Base-by-base conservation (phyloP, 30 jellyfish, hydroid and myxozoan genomes). In the Cassiopea xamachana region DNA sequence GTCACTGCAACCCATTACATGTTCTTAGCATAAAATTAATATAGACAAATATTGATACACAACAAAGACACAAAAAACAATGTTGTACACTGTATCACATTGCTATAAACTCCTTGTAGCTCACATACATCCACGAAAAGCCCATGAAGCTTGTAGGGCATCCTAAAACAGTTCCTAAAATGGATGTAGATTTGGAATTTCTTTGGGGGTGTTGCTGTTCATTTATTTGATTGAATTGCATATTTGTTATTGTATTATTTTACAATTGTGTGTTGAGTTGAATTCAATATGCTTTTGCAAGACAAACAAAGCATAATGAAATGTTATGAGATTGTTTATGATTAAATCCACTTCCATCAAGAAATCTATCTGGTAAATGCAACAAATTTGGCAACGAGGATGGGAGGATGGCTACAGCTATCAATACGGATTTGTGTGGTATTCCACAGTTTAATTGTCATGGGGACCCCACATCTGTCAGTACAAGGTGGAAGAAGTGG, bases 401-500 rank as follows among this genome's bases (percentile, higher is more conserved):
- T 39, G 17, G 14, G 3, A 58, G 3, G 47, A 83, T 83, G 91
- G 84, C 91, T 9, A 83, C 91, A 83, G 72, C 91, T 83, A 62
- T 83, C 46, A 48, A 61, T 61, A 90, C 87, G 16, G 91, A 83
- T 83, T 68, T 83, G 46, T 68, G 79, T 13, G 84, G 93, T 10
- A 90, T 69, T 51, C 75, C 90, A 59, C 80, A 51, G 43, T 89
- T 89, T 58, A 79, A 89, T 69, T 48, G 80, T 80, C 80, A 82
- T 48, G 93, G 96, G 55, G 96, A 89, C 82, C 85, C 95, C 61
- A 69, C 96, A 59, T 80, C 80, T n/a, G 80, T 89, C 12, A 88
- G 96, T 62, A 60, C 88, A 39, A 59, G 92, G 10, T 89, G 92
- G 96, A 79, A 73, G 87, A 89, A 79, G 73, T 89, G 96, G 96